These are phyloP conservation scores for Xiphorhynchus erythropygius DNA, from an alignment of 2,797 vertebrate genomes.

Conservation along the genomic window DNA sequence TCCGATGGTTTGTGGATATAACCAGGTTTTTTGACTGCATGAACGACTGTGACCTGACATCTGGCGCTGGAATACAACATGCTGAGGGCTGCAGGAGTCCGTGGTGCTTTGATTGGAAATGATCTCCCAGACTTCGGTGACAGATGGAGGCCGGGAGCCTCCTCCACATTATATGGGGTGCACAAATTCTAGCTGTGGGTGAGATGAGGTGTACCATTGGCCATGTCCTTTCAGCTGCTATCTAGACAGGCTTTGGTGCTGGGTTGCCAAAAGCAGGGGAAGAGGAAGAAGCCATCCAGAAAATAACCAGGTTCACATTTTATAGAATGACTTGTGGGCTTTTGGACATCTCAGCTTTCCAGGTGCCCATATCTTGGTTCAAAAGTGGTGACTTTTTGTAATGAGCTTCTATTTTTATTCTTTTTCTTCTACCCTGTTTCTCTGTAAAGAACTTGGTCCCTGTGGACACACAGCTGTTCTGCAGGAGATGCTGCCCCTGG, in stretches of 20 bases:
- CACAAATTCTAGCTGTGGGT: background rate
- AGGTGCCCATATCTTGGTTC: background rate
- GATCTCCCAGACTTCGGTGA: background rate
- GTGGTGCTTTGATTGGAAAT: background rate
- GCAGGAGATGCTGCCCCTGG: background rate
- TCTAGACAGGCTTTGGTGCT: background rate
- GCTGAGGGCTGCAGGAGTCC: background rate
- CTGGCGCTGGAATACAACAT: background rate
- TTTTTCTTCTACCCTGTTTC: background rate
- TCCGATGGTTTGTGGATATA: background rate
- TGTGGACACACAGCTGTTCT: background rate
- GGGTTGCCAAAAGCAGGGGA: background rate
- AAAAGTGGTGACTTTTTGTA: background rate
- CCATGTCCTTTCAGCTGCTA: background rate
- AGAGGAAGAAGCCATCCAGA: background rate
- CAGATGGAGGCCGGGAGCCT: background rate
- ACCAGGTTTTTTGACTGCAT: background rate
- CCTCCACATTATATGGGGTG: background rate
- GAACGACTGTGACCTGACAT: background rate
- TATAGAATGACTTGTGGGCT: background rate
- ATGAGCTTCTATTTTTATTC: background rate
- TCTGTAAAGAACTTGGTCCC: background rate
- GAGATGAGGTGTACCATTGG: rapidly evolving
- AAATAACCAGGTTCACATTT: background rate
- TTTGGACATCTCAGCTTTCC: background rate